A percentile compares a stretch with the other conserved stretches of the same genome.
Evolutionary conservation across 2,797 vertebrate species (phyloP).

Genomic region (Falco naumanni): DNA sequence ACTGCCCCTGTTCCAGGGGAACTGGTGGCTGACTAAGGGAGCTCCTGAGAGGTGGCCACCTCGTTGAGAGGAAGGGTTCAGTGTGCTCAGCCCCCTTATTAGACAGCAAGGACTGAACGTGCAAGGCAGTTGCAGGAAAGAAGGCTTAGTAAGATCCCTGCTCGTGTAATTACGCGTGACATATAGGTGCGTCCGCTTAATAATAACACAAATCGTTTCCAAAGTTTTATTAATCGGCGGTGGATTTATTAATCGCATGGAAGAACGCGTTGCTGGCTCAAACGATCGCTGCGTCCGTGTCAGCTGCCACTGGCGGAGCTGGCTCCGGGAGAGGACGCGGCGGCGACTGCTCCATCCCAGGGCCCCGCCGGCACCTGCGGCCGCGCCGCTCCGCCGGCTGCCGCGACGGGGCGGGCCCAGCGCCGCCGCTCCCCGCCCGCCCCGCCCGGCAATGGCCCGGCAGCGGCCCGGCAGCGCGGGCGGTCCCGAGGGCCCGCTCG

Average conservation of each 20-base stretch:
- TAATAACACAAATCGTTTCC: not conserved
- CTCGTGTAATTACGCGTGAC: not conserved
- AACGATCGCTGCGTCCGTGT: not conserved
- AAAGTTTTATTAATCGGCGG: not conserved
- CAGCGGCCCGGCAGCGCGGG: not conserved
- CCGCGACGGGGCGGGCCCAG: not conserved
- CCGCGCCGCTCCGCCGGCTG: not conserved
- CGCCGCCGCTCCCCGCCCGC: not conserved
- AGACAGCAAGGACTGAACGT: not conserved
- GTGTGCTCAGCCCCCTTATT: not conserved
- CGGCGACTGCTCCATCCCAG: not conserved
- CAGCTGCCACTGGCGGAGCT: not conserved
- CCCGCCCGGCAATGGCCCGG: too few relatives aligned
- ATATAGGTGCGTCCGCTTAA: rapidly evolving
- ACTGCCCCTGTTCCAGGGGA: not conserved
- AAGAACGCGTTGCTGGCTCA: not conserved
- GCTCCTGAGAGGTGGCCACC: not conserved
- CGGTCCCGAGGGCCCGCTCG: not conserved
- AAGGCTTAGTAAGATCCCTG: not conserved
- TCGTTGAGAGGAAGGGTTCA: not conserved
- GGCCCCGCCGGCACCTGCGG: not conserved
- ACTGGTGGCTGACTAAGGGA: not conserved
- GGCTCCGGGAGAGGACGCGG: not conserved
- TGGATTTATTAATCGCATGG: not conserved
- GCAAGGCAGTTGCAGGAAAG: not conserved